phyloP scores from a whole-genome alignment of 2,113 vertebrate species.

The Cyprinodon brontotheroides region DNA sequence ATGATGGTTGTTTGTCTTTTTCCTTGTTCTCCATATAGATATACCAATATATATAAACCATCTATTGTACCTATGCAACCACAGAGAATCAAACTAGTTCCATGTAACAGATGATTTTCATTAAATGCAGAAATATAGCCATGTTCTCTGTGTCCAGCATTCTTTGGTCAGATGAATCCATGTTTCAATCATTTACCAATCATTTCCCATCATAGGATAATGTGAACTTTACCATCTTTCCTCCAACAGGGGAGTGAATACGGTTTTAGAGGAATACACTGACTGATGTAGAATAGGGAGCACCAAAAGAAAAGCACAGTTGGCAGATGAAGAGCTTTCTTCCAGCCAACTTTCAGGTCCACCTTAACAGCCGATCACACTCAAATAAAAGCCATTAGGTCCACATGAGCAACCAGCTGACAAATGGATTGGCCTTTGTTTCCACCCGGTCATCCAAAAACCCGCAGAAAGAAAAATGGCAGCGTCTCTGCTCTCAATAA shows the following conservation, averaged over 20 bases:
- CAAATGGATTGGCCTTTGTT: conserved; percentile 24
- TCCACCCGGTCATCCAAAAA: conserved; percentile 35
- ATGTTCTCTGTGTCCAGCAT: not conserved
- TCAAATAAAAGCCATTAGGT: conserved; percentile 10
- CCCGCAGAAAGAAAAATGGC: conserved; percentile 30
- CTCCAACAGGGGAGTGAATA: no score
- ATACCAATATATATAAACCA: no score
- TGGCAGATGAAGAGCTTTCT: not conserved
- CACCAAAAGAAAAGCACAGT: not conserved
- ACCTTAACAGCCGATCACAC: conserved; percentile 18
- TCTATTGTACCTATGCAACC: no score
- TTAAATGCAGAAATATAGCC: not conserved
- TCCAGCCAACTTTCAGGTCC: conserved; percentile 1
- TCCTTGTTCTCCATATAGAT: no score
- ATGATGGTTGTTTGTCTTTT: no score
- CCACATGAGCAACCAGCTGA: not conserved
- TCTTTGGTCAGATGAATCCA: not conserved
- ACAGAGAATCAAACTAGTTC: not conserved
- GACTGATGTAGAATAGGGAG: not conserved
- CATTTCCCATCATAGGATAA: not conserved
- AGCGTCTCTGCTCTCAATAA: conserved; percentile 12
- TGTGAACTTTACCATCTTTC: not conserved
- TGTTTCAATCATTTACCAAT: not conserved
- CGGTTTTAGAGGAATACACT: no score
- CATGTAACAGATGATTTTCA: not conserved